Conservation (phyloP, 2,113 vertebrate species). For the Oryzias melastigma region DNA sequence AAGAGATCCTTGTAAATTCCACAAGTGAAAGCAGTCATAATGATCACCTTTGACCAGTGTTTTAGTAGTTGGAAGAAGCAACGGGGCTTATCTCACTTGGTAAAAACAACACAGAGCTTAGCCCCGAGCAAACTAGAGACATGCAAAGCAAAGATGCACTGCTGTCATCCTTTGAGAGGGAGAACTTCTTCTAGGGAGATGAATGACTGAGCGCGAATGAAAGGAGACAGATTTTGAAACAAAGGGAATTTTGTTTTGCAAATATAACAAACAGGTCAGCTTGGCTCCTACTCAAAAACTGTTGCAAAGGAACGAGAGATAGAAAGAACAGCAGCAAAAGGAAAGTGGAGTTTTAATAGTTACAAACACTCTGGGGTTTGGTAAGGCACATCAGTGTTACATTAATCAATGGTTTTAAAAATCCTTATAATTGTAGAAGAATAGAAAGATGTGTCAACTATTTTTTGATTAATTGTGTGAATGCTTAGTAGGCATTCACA, state of each 20-base stretch:
- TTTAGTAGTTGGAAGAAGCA: slow-evolving; percentile 25
- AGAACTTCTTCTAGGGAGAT: slow-evolving; percentile 49
- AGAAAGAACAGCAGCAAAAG: slow-evolving; percentile 11
- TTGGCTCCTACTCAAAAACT: slow-evolving; percentile 13
- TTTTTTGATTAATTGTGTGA: too few species aligned
- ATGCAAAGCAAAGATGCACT: slow-evolving; percentile 38
- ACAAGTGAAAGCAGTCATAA: slow-evolving; percentile 35
- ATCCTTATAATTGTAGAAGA: slow-evolving; percentile 18
- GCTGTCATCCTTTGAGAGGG: slow-evolving; percentile 44
- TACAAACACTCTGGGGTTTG: slow-evolving; percentile 10
- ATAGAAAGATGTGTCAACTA: too few species aligned
- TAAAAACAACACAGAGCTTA: slow-evolving; percentile 43
- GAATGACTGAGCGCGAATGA: slow-evolving; percentile 50
- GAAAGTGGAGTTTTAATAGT: slow-evolving; percentile 19
- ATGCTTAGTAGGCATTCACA: too few species aligned
- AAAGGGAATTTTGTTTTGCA: slow-evolving; percentile 42
- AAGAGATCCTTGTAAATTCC: slow-evolving; percentile 25
- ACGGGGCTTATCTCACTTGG: slow-evolving; percentile 16
- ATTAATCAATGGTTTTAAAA: slow-evolving; percentile 36
- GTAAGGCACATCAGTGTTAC: slow-evolving; percentile 51
- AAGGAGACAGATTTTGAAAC: slow-evolving; percentile 53
- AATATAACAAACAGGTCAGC: slow-evolving; percentile 46
- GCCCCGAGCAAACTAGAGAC: slow-evolving; percentile 43
- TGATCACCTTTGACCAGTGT: slow-evolving; percentile 44
- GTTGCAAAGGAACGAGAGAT: slow-evolving; percentile 17